Base-by-base conservation (phyloP, 2,797 vertebrate species). In the Acanthurus tractus region DNA sequence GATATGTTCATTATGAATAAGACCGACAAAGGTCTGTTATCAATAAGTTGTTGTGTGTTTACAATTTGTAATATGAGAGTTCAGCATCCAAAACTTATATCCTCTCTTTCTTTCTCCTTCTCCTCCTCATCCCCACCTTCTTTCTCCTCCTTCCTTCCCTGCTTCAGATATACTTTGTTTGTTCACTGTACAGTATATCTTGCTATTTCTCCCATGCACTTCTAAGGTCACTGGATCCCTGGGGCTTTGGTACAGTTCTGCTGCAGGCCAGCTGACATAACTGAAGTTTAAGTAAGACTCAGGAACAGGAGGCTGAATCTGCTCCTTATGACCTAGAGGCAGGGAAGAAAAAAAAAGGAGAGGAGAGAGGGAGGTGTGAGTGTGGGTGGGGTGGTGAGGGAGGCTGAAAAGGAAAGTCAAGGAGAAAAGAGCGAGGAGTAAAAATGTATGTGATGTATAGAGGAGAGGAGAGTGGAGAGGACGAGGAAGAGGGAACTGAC, bases 231-330 rank as follows among this genome's bases (percentile, higher is more conserved):
- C 44, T 15, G 72, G 12, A 73, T 90, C 87, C 86, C 86, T 17
- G 14, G 84, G 79, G 91, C 67, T 86, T 79, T 63, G 50, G 36
- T 29, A 42, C 49, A 76, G 68, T 79, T 69, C 74, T 64, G 68
- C 79, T 85, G 65, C 74, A 68, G 87, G 81, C 81, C 8, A 22
- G 58, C 75, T 80, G 82, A 88, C 80, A 87, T 78, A 83, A 78
- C 76, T 79, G 50, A 90, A 84, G 78, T 90, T 92, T 92, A 91
- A 92, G 66, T 90, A 88, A 89, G 82, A 89, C 75, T 86, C 81
- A 53, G 62, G 70, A 79, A 85, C 68, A 91, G 79, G 73, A 86
- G 86, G 82, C 78, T 58, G 70, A 73, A 84, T 78, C 36, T 22
- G 62, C 71, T 87, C 57, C 57, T 53, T 52, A 44, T 88, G 86